Base-by-base conservation (phyloP, 2,888 invertebrate genomes). In the Salticus scenicus region DNA sequence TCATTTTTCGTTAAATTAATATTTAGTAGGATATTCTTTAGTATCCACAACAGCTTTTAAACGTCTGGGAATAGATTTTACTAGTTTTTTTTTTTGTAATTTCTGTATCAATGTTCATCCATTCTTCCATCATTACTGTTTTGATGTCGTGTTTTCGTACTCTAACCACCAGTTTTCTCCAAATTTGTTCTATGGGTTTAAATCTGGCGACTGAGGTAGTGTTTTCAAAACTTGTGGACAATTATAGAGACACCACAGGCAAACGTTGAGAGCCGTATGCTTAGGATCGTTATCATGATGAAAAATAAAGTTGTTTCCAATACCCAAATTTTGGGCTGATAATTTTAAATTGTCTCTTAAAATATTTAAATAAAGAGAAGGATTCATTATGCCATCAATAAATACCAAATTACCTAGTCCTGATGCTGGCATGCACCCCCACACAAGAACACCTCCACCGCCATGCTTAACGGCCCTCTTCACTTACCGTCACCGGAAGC, bases 221-320 rank as follows among this genome's bases (percentile, higher is more conserved):
- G 72, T 30, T 42, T 51, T 47, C 0, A 72, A 24, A 28, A 30
- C 41, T 72, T 20, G 8, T 31, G 73, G 73, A 20, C 33, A 73
- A 20, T 57, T 73, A 31, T 28, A 31, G 57, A 57, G 57, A 8
- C 31, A 57, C 28, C 57, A 73, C 28, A 33, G 17, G 28, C 28
- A n/a, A 64, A 64, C 28, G 8, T 74, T 64, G 41, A 64, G 57
- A 17, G 64, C 63, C 10, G 64, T 74, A 27, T 64, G 63, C 41
- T 74, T 37, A 17, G 63, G 64, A 74, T 64, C 14, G n/a, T 64
- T 28, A 64, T 64, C 74, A 37, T 74, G 37, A 64, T 64, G 64
- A n/a, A 41, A 74, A 74, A 4, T 10, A 37, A 37, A 37, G 10
- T 37, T 37, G 37, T 37, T 37, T 51, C 51, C 17, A 51, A 51